Evolutionary conservation across 1,140 invertebrate genomes (phyloP), one percentile per base, ranked within the genome.

Genomic region (Heliconius nattereri): DNA sequence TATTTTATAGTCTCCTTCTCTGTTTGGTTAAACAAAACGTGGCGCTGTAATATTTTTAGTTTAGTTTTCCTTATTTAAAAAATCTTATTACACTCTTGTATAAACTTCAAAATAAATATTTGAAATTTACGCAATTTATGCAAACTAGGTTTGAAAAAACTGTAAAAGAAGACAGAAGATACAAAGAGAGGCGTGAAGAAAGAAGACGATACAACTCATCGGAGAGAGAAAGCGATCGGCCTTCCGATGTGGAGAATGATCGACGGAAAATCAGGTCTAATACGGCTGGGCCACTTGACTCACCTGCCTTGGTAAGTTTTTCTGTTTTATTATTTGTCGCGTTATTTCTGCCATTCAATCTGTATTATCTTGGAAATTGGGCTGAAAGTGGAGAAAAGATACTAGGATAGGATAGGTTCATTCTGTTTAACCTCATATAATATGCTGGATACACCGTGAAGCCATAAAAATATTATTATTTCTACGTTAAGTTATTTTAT

Each of bases 231-330:
- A 93, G 92, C 77, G 92, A 93, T 76, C 86, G 88, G 40, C 89
- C 87, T 3, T 92, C 92, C 3, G 92, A 93, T 37, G 88, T 84
- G 1, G 92, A 94, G 76, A 89, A 82, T 70, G 91, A 92, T 2
- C 83, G 89, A 49, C 85, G 90, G 70, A 91, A 88, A 76, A 88
- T 89, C 20, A 89, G 88, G 70, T 87, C 90, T 2, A 87, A 86
- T 32, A 88, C 88, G 19, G 86, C 89, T 37, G 86, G 90, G 9
- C 89, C 91, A 5, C 73, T 92, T 40, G 92, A 94, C 73, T 94
- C 92, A 37, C 92, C 92, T 9, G 90, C 91, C 77, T 80, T 94
- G 90, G 91, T 94, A 84, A 91, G 89, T 90, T 9, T 8, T 23
- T 76, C 75, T 70, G 40, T n/a, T 57, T 71, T 71, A 45, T 60